A percentile compares a stretch with the other conserved stretches of the same genome.
phyloP scores from a whole-genome alignment of 2,797 vertebrate species.

The Aeoliscus strigatus region DNA sequence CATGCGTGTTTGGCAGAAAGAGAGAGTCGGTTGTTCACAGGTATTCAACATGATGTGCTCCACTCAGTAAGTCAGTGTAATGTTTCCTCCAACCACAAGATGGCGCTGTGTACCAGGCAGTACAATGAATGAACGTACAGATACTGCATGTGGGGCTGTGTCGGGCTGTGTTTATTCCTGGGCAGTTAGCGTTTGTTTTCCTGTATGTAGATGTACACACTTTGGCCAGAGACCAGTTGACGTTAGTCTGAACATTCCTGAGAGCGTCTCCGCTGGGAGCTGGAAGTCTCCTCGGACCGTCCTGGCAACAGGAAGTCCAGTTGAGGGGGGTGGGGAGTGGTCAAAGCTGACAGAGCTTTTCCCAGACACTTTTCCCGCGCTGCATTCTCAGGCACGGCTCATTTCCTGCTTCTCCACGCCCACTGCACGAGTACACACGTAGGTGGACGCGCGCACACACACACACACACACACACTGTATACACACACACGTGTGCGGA shows the following conservation, averaged over 20 bases:
- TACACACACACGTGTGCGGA: conserved; percentile 5
- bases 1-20: too few species aligned
- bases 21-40: too few species aligned
- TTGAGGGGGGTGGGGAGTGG: conserved; percentile 41
- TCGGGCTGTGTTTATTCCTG: conserved; percentile 6
- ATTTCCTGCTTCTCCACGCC: conserved; percentile 63
- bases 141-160: background rate
- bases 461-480: too few species aligned
- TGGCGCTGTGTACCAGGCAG: conserved; percentile 28
- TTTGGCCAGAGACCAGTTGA: conserved; percentile 4
- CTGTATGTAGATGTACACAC: conserved; percentile 26
- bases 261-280: conserved; percentile 23
- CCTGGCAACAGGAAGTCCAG: conserved; percentile 58
- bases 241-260: conserved; percentile 27
- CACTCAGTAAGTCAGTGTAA: background rate
- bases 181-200: conserved; percentile 21
- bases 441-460: conserved; percentile 9
- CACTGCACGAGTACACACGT: conserved; percentile 19
- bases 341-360: conserved; percentile 48
- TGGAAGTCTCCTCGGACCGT: conserved; percentile 34
- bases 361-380: conserved; percentile 62
- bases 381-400: conserved; percentile 59
- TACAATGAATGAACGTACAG: too few species aligned
- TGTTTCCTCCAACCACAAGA: conserved; percentile 45
- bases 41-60: too few species aligned